Evolutionary conservation across 2,113 vertebrate genomes (phyloP), one percentile per base, ranked within the genome.

Genomic region (Sporophila hypoxantha): DNA sequence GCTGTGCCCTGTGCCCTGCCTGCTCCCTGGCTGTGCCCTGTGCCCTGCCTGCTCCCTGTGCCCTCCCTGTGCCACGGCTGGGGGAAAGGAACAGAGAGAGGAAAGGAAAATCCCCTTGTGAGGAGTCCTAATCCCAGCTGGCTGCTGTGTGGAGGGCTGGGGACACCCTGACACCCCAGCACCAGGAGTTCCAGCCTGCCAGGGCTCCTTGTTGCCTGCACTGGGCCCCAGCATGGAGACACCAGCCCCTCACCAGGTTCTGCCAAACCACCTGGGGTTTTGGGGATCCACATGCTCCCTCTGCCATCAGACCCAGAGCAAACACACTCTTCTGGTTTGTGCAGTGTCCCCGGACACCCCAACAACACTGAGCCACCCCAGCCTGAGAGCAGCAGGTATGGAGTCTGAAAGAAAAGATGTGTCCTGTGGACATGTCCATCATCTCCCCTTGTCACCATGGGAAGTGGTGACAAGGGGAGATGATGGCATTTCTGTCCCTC

Each of bases 381-480:
- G 44, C 32, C 9, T 0, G 0, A 81, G 56, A 73, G 56, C 56
- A 57, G 62, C 3, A 1, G 9, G 8, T 32, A 12, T 12, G 34
- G 34, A 9, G 11, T 11, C n/a, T 71, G 23, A 52, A 50, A 66
- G 26, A 80, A 25, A 17, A 66, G 42, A 26, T 6, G 2, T 27
- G 36, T 29, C 27, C 25, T 17, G 42, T 18, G 32, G 12, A 47
- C 22, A 47, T 47, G 12, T 47, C 46, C 22, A 25, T 47, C 22
- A 47, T 25, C 22, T 47, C 46, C 46, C 46, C 46, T 47, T 47
- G 46, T 25, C 46, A 25, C 22, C 46, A 41, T 46, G 32, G 10
- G 30, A 55, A 57, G 12, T 2, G 17, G 26, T 67, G 25, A 36
- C 15, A 0, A 1, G 7, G 12, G 32, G 8, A 19, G 6, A 26